Base-by-base conservation (phyloP, 2,888 invertebrate genomes). In the Drosophila imparisetae region DNA sequence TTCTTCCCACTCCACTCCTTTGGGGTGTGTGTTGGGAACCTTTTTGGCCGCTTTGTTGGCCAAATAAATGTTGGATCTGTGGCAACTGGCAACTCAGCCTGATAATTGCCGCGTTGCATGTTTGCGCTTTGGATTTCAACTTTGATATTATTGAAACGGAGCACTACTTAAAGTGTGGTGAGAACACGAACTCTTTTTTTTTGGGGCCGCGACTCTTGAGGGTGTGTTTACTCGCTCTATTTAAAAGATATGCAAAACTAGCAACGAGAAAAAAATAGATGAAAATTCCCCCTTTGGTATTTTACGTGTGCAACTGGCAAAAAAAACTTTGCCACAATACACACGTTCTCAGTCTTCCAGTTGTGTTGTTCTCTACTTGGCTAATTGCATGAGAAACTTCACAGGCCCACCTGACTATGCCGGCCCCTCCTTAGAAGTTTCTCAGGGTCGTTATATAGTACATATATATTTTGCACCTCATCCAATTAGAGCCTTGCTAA, bases 31-130 rank as follows among this genome's bases (percentile, higher is more conserved):
- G 65, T 80, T 78, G 77, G 70, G 61, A 71, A 86, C 83, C 80
- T 70, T 68, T 80, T 65, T 75, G 34, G 59, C 52, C 38, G 53
- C 38, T 38, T 75, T 80, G 76, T 80, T 83, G 76, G 79, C 79
- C 54, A 73, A 48, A 64, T 34, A 78, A 55, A 58, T 64, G 49
- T 34, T 63, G 62, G 34, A 24, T 50, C 54, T 24, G 45, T 6
- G 50, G 50, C 48, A 80, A 80, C 36, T 65, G 52, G 57, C 64
- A 66, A 59, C 60, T 60, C 40, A 54, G 73, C 50, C 80, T 78
- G 77, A 84, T 85, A 85, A 85, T 85, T 89, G 85, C 78, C 78
- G 74, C 66, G 78, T 85, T 85, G 85, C 85, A 85, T 89, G 85
- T 80, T 73, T 71, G 70, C 66, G 72, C 66, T 64, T 72, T 58